These are phyloP conservation scores for Incurvaria masculella DNA, from an alignment of 2,888 invertebrate genomes.

Conservation along the genomic window DNA sequence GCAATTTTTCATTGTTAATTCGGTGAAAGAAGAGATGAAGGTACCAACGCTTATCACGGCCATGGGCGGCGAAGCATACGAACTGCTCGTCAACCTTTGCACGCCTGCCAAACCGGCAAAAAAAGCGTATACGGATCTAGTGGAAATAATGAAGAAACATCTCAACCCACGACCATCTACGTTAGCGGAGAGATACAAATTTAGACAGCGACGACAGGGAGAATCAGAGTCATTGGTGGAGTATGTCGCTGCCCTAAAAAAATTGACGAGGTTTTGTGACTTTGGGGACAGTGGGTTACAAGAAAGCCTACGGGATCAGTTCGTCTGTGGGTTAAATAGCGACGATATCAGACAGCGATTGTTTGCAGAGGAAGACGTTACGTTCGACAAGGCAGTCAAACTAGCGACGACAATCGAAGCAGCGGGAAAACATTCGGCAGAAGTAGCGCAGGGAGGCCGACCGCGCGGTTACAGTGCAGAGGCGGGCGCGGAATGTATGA, in stretches of 20 bases:
- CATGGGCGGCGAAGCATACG: background rate
- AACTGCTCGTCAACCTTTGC: conserved; percentile 1
- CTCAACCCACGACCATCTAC: conserved; percentile 3
- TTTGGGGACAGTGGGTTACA: conserved; percentile 8
- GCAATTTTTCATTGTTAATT: conserved; percentile 7
- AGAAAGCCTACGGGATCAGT: conserved; percentile 18
- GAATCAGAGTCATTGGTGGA: conserved; percentile 2
- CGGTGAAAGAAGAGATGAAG: conserved; percentile 1
- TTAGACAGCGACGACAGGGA: conserved; percentile 6
- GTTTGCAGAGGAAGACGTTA: conserved; percentile 14
- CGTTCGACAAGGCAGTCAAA: background rate
- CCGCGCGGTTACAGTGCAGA: no score
- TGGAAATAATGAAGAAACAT: background rate
- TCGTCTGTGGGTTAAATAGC: conserved; percentile 13
- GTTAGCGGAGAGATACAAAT: conserved; percentile 9
- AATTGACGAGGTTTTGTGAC: conserved; percentile 1
- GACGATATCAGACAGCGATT: conserved; percentile 15
- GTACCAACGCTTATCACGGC: conserved; percentile 9
- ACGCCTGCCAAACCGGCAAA: conserved; percentile 8
- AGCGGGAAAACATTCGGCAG: background rate
- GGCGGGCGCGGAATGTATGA: no score
- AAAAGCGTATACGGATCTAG: background rate
- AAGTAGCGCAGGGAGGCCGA: background rate
- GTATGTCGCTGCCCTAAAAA: conserved; percentile 8
- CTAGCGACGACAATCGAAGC: background rate